Evolutionary conservation across 2,888 invertebrate species (phyloP), one percentile per base, ranked within the genome.

Genomic region (Elysia crispata): DNA sequence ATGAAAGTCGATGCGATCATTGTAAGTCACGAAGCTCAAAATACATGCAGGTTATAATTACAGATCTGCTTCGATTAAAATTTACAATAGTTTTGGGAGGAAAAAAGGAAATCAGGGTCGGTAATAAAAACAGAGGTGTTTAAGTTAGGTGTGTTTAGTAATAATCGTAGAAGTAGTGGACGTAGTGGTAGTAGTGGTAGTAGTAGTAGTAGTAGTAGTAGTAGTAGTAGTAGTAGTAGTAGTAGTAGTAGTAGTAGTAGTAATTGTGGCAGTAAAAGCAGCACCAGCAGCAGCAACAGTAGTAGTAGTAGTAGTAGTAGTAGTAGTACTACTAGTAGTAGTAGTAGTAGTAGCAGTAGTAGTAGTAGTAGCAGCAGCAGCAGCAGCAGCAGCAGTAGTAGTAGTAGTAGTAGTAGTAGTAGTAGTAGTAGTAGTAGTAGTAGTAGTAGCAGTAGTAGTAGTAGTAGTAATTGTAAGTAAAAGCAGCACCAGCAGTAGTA

Each of bases 301-400:
- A 15, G 72, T 41, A 15, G 72, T 1, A 15, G 72, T 41, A 15
- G 72, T 41, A 15, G 72, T 41, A 41, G 31, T 41, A 15, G 72
- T 41, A 41, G 72, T 33, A 41, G 49, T 33, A 23, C n/a, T 33
- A 18, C n/a, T 33, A 18, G 41, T 33, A 18, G 41, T 33, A 18
- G 41, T 33, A 18, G 41, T 33, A 18, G 41, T 33, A 23, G 72
- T 33, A 23, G 72, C 31, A 23, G 72, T 33, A 20, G 72, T 33
- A 20, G 72, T 33, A 20, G 72, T 33, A 20, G 72, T 33, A 20
- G 41, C 31, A 20, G 72, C 31, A 20, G 72, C 31, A 20, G 72
- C 31, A 20, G 41, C 31, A 41, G 60, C n/a, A 60, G 60, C n/a
- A 60, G 60, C n/a, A 60, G 60, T n/a, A n/a, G n/a, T n/a, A n/a